phyloP scores from a whole-genome alignment of 2,888 invertebrate species.

The Protonemura montana region DNA sequence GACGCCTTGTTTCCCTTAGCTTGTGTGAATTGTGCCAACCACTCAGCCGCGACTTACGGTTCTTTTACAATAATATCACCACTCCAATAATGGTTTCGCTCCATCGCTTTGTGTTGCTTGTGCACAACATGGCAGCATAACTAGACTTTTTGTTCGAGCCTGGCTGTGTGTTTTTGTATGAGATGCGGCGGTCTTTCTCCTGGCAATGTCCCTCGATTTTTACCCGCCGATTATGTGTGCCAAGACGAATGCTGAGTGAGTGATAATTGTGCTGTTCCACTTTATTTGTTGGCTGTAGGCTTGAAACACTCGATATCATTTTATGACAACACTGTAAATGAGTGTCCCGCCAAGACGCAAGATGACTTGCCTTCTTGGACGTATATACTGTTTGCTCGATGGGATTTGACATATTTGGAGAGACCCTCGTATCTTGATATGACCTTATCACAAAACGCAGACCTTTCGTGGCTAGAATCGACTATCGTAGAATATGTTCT shows the following conservation, averaged over 20 bases:
- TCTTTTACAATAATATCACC: background rate
- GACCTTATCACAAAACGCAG: background rate
- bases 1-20: background rate
- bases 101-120: background rate
- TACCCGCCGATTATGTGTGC: constrained; percentile 21
- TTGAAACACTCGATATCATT: background rate
- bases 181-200: background rate
- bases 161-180: background rate
- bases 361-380: background rate
- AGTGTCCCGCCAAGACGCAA: background rate
- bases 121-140: background rate
- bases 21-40: background rate
- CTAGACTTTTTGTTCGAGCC: background rate
- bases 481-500: background rate
- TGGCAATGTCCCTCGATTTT: background rate
- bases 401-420: background rate
- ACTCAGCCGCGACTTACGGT: background rate
- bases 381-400: background rate
- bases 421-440: background rate
- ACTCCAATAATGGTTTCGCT: background rate
- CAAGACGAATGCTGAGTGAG: constrained; percentile 33
- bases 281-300: constrained; percentile 29
- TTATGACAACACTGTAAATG: constrained; percentile 1
- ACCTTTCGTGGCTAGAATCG: background rate
- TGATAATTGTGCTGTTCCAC: constrained; percentile 35